Evolutionary conservation across 2,797 vertebrate genomes (phyloP).

Genomic region (Eospalax fontanierii): DNA sequence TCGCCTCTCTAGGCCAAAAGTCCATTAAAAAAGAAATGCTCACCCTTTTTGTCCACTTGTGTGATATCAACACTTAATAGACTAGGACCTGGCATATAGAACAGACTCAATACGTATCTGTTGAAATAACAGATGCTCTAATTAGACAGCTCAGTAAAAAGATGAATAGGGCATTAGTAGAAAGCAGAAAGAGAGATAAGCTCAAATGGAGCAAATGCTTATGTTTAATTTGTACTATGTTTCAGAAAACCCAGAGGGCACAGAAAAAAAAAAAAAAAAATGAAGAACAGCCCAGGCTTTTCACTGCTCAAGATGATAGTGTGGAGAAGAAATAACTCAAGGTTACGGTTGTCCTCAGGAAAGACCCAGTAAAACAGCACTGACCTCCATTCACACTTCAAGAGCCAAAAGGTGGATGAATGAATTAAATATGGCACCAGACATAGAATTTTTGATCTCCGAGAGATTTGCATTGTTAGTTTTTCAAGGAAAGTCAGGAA

Average conservation of each 20-base stretch:
- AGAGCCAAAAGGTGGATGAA: background rate
- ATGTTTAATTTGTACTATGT: background rate
- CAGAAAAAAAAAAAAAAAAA: background rate
- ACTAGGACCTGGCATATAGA: background rate
- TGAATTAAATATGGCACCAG: background rate
- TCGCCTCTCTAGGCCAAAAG: too few relatives aligned
- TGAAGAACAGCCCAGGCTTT: background rate
- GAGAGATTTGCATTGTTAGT: background rate
- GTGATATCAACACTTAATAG: background rate
- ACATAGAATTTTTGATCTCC: background rate
- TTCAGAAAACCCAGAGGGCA: background rate
- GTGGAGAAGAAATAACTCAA: background rate
- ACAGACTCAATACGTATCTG: background rate
- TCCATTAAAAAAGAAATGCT: background rate
- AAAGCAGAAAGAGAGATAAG: conserved; percentile 8
- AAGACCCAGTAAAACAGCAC: background rate
- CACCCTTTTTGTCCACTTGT: background rate
- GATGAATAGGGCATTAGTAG: background rate
- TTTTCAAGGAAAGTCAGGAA: background rate
- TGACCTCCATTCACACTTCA: background rate
- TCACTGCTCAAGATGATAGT: background rate
- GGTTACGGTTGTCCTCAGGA: background rate
- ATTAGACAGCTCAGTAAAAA: background rate
- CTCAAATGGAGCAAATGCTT: background rate
- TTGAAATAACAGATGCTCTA: background rate